Percentiles rank a stretch among this genome's conserved stretches.
Evolutionary conservation across 2,888 invertebrate species (phyloP).

Genomic region (Mechanitis messenoides): DNA sequence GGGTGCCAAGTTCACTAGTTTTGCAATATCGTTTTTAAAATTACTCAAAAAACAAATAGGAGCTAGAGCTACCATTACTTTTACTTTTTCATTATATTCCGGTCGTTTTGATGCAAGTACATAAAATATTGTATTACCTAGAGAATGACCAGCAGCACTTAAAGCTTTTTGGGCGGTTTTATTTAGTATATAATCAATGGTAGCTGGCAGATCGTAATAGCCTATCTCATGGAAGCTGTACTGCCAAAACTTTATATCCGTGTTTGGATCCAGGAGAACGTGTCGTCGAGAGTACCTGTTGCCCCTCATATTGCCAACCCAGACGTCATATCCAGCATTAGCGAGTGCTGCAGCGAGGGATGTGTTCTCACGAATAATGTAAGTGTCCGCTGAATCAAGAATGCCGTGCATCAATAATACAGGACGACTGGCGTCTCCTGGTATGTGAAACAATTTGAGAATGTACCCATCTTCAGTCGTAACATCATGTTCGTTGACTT

Average conservation of each 20-base stretch:
- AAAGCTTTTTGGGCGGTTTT: conserved; percentile 68
- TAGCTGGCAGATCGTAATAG: conserved; percentile 80
- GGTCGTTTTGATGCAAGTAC: conserved; percentile 68
- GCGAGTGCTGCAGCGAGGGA: conserved; percentile 48
- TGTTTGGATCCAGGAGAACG: conserved; percentile 43
- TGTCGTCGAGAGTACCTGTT: conserved; percentile 76
- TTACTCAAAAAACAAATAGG: conserved; percentile 70
- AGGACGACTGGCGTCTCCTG: conserved; percentile 32
- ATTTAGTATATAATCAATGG: conserved; percentile 50
- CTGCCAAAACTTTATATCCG: conserved; percentile 60
- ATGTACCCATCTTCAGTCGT: conserved; percentile 41
- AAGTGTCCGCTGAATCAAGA: conserved; percentile 40
- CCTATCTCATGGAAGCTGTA: conserved; percentile 83
- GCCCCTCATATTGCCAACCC: conserved; percentile 69
- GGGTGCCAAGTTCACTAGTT: conserved; percentile 40
- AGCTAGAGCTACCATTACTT: conserved; percentile 67
- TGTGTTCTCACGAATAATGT: conserved; percentile 37
- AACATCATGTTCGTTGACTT: conserved; percentile 32
- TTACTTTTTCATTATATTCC: conserved; percentile 74
- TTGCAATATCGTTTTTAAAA: conserved; percentile 38
- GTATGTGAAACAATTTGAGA: conserved; percentile 37
- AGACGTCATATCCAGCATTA: conserved; percentile 67
- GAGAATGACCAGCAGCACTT: conserved; percentile 81
- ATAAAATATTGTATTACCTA: conserved; percentile 76
- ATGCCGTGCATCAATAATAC: conserved; percentile 43